Conservation (phyloP, 2,888 invertebrate species). For the Cetonia aurata region DNA sequence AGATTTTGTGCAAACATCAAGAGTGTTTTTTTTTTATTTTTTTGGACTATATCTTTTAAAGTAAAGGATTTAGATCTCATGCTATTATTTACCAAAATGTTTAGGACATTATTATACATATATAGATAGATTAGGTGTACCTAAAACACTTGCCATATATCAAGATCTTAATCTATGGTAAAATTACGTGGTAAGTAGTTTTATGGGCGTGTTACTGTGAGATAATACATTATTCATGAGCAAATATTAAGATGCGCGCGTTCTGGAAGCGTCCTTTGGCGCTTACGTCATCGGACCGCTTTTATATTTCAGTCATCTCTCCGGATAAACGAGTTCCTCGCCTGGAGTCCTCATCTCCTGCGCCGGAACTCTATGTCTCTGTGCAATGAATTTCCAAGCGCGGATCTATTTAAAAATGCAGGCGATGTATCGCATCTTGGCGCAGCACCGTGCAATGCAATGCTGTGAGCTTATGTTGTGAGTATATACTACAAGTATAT, state of each 20-base stretch:
- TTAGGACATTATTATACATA: too few species aligned
- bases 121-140: too few species aligned
- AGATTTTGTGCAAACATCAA: too few species aligned
- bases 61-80: too few species aligned
- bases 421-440: constrained; percentile 33
- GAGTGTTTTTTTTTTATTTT: too few species aligned
- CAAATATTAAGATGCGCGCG: constrained; percentile 16
- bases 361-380: constrained; percentile 30
- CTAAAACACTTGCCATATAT: too few species aligned
- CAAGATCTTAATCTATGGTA: too few species aligned
- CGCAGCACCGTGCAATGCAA: constrained; percentile 8
- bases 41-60: too few species aligned
- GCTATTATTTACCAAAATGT: too few species aligned
- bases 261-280: constrained; percentile 1
- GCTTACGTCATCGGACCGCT: constrained; percentile 9
- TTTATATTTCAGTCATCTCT: constrained; percentile 28
- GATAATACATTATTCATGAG: constrained; percentile 11
- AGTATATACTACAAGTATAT: not conserved
- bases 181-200: not conserved
- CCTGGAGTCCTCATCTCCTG: constrained; percentile 17
- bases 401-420: constrained; percentile 38
- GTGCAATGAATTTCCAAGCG: constrained; percentile 36
- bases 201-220: constrained; percentile 2
- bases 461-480: too few species aligned
- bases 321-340: constrained; percentile 17